phyloP scores from a whole-genome alignment of 2,113 vertebrate genomes.

The Ochotona curzoniae region DNA sequence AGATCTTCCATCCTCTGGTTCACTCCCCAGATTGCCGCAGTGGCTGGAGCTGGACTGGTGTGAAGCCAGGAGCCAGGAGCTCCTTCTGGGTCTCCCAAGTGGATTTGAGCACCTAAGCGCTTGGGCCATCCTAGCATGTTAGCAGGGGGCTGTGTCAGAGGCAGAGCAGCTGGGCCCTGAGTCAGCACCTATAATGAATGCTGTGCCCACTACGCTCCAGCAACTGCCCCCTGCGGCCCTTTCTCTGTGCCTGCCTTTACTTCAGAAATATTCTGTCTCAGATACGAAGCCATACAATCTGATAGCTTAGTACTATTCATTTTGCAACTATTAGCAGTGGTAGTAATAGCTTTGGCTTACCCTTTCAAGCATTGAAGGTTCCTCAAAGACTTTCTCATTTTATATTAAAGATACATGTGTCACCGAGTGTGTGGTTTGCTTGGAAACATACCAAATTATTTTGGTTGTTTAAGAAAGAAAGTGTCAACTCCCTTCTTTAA shows the following conservation, averaged over 20 bases:
- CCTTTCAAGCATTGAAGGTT: constrained; percentile 43
- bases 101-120: no score
- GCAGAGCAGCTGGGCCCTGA: no score
- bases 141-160: no score
- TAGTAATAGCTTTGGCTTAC: constrained; percentile 28
- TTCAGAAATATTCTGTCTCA: constrained; percentile 7
- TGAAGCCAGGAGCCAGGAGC: no score
- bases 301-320: constrained; percentile 32
- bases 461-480: constrained; percentile 33
- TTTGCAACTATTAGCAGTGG: not conserved
- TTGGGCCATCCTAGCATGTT: no score
- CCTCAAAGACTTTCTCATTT: constrained; percentile 10
- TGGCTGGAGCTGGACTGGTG: no score
- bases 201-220: no score
- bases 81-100: no score
- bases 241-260: not conserved
- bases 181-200: no score
- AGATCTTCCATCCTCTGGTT: no score
- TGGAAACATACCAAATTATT: constrained; percentile 10
- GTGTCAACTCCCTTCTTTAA: constrained; percentile 15
- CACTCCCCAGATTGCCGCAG: no score
- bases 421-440: not conserved
- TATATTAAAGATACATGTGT: not conserved
- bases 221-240: no score
- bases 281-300: constrained; percentile 13